Base-by-base conservation (phyloP, 1,140 invertebrate genomes). In the Muscidifurax raptorellus region DNA sequence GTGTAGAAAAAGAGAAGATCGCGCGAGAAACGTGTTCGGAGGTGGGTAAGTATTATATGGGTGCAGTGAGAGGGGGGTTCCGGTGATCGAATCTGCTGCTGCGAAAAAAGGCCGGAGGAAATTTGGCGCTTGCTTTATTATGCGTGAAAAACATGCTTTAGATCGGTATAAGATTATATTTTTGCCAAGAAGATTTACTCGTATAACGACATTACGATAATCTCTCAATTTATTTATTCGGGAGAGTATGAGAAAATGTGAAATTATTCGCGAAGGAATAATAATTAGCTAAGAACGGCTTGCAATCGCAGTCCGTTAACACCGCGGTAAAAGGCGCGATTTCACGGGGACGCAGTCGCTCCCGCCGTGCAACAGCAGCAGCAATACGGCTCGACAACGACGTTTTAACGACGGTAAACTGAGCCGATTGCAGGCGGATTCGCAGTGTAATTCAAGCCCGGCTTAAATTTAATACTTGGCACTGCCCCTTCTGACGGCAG, bases 401-500 rank as follows among this genome's bases (percentile, higher is more conserved):
- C 66, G 22, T 83, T 78, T 77, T 78, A 78, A 78, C 74, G 82
- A 78, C 28, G 66, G 82, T 83, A 83, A 83, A 78, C 82, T 66
- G 76, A 83, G 64, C 75, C 40, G 82, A 78, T 83, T 59, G 40
- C n/a, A 71, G 64, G 52, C 27, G 64, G 64, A 78, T 78, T 71
- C 82, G 75, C 27, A 44, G 66, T 28, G 82, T 78, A 83, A 83
- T 78, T 83, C 36, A 83, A 83, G 75, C 64, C 18, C 27, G 30
- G 44, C 40, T 83, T 72, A 71, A 83, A 83, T 83, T 78, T 83
- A 78, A 83, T 78, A 78, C 59, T 76, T 79, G 25, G 71, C 32
- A 74, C 52, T 66, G 28, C 4, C 71, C 71, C 79, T 78, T 71
- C 47, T 30, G 15, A 47, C 64, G 40, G 28, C 25, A 28, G 52